Base-by-base conservation (phyloP, 1,140 invertebrate species). In the Pararge aegeria region DNA sequence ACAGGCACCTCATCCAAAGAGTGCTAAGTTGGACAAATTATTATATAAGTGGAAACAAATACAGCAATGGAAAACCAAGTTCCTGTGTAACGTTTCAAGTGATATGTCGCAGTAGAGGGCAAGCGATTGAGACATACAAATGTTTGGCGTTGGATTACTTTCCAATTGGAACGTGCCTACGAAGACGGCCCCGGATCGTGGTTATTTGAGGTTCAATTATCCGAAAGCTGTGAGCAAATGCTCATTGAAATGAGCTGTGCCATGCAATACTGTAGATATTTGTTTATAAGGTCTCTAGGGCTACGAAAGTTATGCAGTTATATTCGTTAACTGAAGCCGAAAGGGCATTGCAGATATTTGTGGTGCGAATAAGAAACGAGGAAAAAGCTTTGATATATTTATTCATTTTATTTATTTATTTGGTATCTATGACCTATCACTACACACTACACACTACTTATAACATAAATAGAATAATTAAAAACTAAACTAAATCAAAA, bases 181-280 rank as follows among this genome's bases (percentile, higher is more conserved):
- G 78, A 80, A 83, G 81, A 77, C 81, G 70, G 68, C 67, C 73
- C 42, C 59, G 73, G 78, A 73, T 72, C 71, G 73, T 59, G 70
- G 73, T 73, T 87, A 80, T 87, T 87, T 87, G 83, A 83, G 77
- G 80, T 87, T 73, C 83, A 87, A 87, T 87, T 87, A 87, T 82
- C 75, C 73, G 64, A 68, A 70, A 75, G 64, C 80, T 71, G 63
- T 70, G 68, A 40, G 68, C 78, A 87, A 87, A 87, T 87, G 81
- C 78, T 75, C 69, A 64, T 40, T 55, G 60, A 64, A 57, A 68
- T 70, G 73, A 70, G 72, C 79, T 78, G 76, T 70, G 66, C 70
- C 78, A 78, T 84, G 76, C 72, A 84, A 16, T 40, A 13, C n/a
- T 16, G 24, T 24, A 24, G 24, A 2, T 7, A 7, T 7, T 7